Conservation (phyloP, 1,140 invertebrate species). For the Drosophila nasuta region DNA sequence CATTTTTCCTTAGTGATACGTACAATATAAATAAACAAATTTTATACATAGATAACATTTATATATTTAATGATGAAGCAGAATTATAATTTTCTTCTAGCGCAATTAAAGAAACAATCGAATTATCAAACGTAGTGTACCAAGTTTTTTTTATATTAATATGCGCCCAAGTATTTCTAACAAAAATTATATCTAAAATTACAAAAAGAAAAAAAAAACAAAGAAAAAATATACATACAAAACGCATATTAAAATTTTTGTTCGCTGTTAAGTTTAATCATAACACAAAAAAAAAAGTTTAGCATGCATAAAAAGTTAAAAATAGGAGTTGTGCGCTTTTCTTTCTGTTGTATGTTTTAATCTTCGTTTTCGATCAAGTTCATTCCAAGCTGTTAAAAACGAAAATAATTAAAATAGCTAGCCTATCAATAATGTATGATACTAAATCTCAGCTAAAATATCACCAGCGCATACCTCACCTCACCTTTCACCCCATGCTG, state of each 20-base stretch:
- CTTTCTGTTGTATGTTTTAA: slow-evolving; percentile 53
- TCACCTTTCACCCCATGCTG: slow-evolving; percentile 1
- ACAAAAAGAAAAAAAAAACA: slow-evolving; percentile 38
- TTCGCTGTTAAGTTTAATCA: slow-evolving; percentile 75
- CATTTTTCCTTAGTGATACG: slow-evolving; percentile 68
- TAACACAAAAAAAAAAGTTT: slow-evolving; percentile 14
- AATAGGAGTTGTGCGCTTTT: slow-evolving; percentile 50
- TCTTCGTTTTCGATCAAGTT: slow-evolving; percentile 67
- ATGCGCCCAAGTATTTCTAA: slow-evolving; percentile 77
- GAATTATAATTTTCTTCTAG: slow-evolving; percentile 73
- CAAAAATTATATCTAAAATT: slow-evolving; percentile 50
- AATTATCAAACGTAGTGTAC: slow-evolving; percentile 55
- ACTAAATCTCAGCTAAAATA: slow-evolving; percentile 48
- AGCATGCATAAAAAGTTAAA: slow-evolving; percentile 30
- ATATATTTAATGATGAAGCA: slow-evolving; percentile 50
- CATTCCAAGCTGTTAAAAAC: slow-evolving; percentile 74
- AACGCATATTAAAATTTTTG: slow-evolving; percentile 68
- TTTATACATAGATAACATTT: slow-evolving; percentile 74
- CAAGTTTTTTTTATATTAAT: slow-evolving; percentile 67
- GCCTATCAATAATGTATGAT: slow-evolving; percentile 43
- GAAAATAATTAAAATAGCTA: slow-evolving; percentile 50
- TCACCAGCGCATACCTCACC: slow-evolving; percentile 18
- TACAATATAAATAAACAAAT: slow-evolving; percentile 55
- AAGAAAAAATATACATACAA: slow-evolving; percentile 24
- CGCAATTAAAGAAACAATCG: slow-evolving; percentile 65